Conservation (phyloP, 1,140 invertebrate species). For the Drosophila pandora region DNA sequence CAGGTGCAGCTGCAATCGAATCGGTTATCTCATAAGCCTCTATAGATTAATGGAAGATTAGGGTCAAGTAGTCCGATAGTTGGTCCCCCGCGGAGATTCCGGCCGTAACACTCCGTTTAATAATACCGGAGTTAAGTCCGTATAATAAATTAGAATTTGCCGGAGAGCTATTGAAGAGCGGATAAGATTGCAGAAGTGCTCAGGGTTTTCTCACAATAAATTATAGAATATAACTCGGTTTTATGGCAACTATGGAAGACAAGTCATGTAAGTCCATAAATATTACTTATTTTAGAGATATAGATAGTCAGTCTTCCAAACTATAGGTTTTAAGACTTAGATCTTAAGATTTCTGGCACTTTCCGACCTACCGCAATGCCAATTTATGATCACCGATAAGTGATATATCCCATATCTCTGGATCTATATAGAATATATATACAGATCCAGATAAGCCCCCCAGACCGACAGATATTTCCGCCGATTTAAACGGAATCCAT, state of each 20-base stretch:
- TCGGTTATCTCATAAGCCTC: constrained; percentile 2
- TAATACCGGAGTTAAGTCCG: too few species aligned
- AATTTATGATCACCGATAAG: constrained; percentile 1
- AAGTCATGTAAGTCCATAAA: constrained; percentile 1
- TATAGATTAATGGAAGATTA: constrained; percentile 15
- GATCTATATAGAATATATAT: too few species aligned
- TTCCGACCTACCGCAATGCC: constrained; percentile 49
- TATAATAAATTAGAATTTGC: constrained; percentile 26
- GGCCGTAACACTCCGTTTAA: neutral
- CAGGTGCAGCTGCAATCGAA: constrained; percentile 26
- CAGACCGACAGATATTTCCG: constrained; percentile 1
- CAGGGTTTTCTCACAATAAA: constrained; percentile 61
- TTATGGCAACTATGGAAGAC: constrained; percentile 25
- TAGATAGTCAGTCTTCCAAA: too few species aligned
- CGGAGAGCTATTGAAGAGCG: neutral
- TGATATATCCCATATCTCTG: constrained; percentile 8
- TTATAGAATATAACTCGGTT: neutral
- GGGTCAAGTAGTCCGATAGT: constrained; percentile 1
- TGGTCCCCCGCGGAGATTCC: constrained; percentile 17
- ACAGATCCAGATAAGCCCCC: constrained; percentile 1
- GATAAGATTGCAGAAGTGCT: constrained; percentile 64
- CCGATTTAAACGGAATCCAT: constrained; percentile 7
- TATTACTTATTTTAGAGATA: too few species aligned
- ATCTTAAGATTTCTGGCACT: neutral
- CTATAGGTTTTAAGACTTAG: neutral